Evolutionary conservation across 2,888 invertebrate species (phyloP).

Genomic region (Aromia moschata): DNA sequence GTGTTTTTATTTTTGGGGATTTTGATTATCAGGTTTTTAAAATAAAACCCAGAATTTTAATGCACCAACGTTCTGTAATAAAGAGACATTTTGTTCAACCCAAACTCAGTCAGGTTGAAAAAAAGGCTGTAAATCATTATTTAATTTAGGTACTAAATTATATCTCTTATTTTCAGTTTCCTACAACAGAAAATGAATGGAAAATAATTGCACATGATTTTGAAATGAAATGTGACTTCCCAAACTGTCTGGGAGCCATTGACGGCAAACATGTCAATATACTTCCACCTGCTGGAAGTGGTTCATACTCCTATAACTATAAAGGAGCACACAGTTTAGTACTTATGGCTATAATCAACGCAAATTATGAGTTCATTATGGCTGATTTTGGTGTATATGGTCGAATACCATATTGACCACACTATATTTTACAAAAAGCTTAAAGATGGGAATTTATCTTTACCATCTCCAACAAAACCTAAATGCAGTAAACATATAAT

Average conservation of each 20-base stretch:
- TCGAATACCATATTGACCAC: slow-evolving; percentile 37
- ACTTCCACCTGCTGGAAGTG: slow-evolving; percentile 38
- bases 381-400: slow-evolving; percentile 40
- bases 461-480: slow-evolving; percentile 7
- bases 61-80: not conserved
- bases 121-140: too few relatives aligned
- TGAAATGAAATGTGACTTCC: slow-evolving; percentile 40
- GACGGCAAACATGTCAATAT: slow-evolving; percentile 46
- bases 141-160: too few relatives aligned
- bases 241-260: slow-evolving; percentile 40
- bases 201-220: slow-evolving; percentile 29
- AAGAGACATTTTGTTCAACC: too few relatives aligned
- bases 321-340: slow-evolving; percentile 40
- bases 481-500: slow-evolving; percentile 4
- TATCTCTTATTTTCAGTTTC: too few relatives aligned
- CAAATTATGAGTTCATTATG: too few relatives aligned
- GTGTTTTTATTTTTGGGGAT: not conserved
- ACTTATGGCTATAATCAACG: slow-evolving; percentile 33
- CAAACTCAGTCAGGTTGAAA: too few relatives aligned
- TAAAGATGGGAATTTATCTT: not conserved
- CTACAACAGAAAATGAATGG: not conserved
- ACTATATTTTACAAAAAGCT: slow-evolving; percentile 37
- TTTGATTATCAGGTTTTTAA: not conserved
- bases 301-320: slow-evolving; percentile 47
- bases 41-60: not conserved